phyloP scores from a whole-genome alignment of 2,888 invertebrate species.

The Ectobius pallidus region DNA sequence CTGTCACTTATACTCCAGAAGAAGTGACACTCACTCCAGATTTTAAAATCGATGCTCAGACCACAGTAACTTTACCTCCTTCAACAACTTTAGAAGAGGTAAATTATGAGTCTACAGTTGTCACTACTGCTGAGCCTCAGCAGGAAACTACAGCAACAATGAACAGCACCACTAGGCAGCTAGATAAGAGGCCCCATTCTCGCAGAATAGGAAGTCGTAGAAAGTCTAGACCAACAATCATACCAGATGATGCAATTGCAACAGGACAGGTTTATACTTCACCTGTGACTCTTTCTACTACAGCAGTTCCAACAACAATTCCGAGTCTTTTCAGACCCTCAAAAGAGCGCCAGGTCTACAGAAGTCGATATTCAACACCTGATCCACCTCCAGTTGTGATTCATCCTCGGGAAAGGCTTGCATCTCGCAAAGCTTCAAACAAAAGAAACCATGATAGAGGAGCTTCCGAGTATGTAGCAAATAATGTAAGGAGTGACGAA shows the following conservation, averaged over 20 bases:
- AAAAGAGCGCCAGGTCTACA: background rate
- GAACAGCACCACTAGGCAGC: background rate
- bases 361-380: conserved; percentile 1
- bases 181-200: background rate
- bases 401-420: conserved; percentile 33
- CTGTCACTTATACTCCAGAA: background rate
- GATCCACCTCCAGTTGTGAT: conserved; percentile 26
- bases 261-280: too few species aligned
- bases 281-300: background rate
- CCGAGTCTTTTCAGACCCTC: conserved; percentile 10
- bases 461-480: background rate
- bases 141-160: background rate
- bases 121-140: background rate
- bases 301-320: background rate
- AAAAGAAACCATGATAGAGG: background rate
- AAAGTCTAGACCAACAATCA: too few species aligned
- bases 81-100: background rate
- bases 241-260: too few species aligned
- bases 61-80: too few species aligned
- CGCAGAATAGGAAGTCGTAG: background rate
- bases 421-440: background rate
- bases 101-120: background rate
- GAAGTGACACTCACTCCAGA: background rate
- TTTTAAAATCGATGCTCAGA: too few species aligned
- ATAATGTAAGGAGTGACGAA: background rate